Base-by-base conservation (phyloP, 2,113 vertebrate species). In the Brachionichthys hirsutus region DNA sequence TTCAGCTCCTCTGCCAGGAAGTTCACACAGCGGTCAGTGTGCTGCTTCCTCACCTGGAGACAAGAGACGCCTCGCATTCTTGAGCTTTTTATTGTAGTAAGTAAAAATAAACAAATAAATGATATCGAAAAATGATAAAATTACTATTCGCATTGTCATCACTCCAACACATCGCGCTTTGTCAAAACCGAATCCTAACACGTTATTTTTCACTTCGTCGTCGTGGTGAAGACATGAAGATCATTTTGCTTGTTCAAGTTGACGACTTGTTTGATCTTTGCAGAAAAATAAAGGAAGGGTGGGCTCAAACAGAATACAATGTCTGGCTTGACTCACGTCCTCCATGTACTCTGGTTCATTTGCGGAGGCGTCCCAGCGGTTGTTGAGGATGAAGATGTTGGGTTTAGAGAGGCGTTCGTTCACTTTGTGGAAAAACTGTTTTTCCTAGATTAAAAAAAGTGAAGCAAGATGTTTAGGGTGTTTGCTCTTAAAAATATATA, bases 361-460 rank as follows among this genome's bases (percentile, higher is more conserved):
- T 1, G 95, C 96, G 1, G 96, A 98, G 6, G 97, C 97, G 59
- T 99, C 97, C 96, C 97, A 99, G 70, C 96, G 95, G 47, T 99
- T 99, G 86, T 99, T 99, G 77, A 99, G 82, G 82, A 99, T 99
- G 76, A 99, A 98, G 73, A 99, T 95, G 84, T 99, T 99, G 9
- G 97, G 97, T 58, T 98, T 98, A 1, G 97, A 99, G 70, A 99
- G 93, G 18, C 94, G 91, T 38, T 97, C 96, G 0, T 98, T 98
- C 54, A 99, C 97, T 87, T 99, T 99, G 86, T 99, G 95, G 83
- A 99, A 99, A 91, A 99, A 99, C 15, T 99, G 97, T 53, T 99
- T 99, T 81, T 99, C 96, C 97, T 98, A 71, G 1, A 67, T 24
- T 78, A 75, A 63, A 70, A 11, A 67, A 63, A 59, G 50, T 1